Evolutionary conservation across 1,140 invertebrate genomes (phyloP), one percentile per base, ranked within the genome.

Genomic region (Dreissena rostriformis): DNA sequence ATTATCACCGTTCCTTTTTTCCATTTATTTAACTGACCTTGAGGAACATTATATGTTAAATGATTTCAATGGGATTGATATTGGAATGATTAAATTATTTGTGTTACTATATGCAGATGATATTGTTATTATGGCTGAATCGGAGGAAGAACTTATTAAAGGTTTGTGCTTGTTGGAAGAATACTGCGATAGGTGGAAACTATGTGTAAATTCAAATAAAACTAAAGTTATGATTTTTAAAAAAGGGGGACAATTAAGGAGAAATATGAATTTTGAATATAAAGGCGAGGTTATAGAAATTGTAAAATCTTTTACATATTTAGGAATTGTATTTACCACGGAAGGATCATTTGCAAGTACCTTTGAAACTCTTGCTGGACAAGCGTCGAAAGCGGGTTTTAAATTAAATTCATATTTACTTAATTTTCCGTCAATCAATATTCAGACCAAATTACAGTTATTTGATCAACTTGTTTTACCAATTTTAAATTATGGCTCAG

Each of bases 1-100:
- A 53, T 85, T 39, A 84, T 86, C 83, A 24, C 87, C 87, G 5
- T 71, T 88, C 61, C 52, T 86, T 15, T 86, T 84, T 77, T 76
- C 76, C 11, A 83, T 84, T 19, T 82, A 66, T 76, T 17, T 80
- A 49, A 85, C 82, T 67, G 72, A 73, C 49, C 53, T 66, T 24
- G 84, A 82, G 73, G 29, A 82, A 19, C 26, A 73, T 26, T 78
- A 65, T 39, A 29, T 79, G 26, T 39, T 10, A n/a, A 26, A 75
- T 53, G 39, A 51, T 4, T 74, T 72, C 73, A 24, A 75, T n/a
- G 26, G 70, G 19, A 71, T 76, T 24, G 52, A 71, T 57, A 53
- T 71, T 70, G 22, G 65, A 29, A 68, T 79, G 65, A 57, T 57
- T 0, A 72, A 53, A 52, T 14, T 71, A 61, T 77, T 75, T 76